phyloP scores from a whole-genome alignment of 2,888 invertebrate species.

The Ypsolopha sequella region DNA sequence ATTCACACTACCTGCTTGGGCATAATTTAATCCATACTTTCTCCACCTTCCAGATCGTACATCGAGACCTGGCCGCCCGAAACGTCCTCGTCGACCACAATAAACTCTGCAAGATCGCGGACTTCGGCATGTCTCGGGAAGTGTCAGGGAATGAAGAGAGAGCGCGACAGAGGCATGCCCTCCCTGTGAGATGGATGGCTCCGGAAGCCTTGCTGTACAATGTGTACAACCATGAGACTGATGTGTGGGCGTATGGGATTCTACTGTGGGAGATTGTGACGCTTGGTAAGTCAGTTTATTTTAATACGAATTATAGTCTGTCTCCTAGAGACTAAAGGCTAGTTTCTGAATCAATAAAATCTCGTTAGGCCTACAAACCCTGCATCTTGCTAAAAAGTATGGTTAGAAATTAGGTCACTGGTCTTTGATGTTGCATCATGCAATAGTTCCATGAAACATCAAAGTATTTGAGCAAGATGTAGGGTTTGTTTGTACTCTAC shows the following conservation, averaged over 20 bases:
- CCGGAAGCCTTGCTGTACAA: conserved; percentile 85
- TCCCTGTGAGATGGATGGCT: conserved; percentile 88
- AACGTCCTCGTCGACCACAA: conserved; percentile 88
- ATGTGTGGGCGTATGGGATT: conserved; percentile 91
- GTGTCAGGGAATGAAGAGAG: conserved; percentile 55
- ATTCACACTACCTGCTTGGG: no score
- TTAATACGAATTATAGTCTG: background rate
- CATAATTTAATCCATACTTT: background rate
- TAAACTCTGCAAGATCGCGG: conserved; percentile 89
- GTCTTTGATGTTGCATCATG: no score
- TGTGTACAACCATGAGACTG: conserved; percentile 83
- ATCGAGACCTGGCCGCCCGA: conserved; percentile 86
- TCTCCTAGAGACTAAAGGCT: no score
- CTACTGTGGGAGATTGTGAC: conserved; percentile 91
- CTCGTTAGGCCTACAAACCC: no score
- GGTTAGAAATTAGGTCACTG: no score
- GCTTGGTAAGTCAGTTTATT: conserved; percentile 65
- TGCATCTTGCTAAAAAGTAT: no score
- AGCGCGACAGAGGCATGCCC: conserved; percentile 65
- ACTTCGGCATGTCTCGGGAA: conserved; percentile 88
- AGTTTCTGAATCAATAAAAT: no score
- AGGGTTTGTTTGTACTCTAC: no score
- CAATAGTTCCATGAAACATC: no score
- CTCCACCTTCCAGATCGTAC: conserved; percentile 76
- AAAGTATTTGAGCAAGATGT: no score